Percentiles rank a stretch among this genome's conserved stretches.
Conservation (phyloP, 1,140 invertebrate species). For the Lethocerus indicus region DNA sequence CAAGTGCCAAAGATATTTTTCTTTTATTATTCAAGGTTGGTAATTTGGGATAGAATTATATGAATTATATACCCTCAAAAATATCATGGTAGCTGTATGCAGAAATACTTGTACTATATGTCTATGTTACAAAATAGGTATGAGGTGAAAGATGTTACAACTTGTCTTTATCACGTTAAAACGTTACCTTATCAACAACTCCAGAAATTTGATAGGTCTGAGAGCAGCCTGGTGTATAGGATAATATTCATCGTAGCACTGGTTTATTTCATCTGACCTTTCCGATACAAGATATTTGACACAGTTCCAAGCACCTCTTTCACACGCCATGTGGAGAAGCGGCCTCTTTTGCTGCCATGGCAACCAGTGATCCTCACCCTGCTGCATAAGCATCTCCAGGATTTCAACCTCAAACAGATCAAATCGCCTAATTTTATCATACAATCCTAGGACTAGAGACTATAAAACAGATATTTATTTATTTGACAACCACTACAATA, state of each 20-base stretch:
- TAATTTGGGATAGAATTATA: too few species aligned
- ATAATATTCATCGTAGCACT: slow-evolving; percentile 58
- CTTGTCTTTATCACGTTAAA: too few species aligned
- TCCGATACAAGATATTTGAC: slow-evolving; percentile 44
- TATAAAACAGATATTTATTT: too few species aligned
- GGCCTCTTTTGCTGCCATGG: slow-evolving; percentile 35
- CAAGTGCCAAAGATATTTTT: too few species aligned
- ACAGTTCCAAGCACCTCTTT: slow-evolving; percentile 50
- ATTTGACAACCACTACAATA: too few species aligned
- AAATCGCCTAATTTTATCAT: neutral
- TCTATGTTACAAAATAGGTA: too few species aligned
- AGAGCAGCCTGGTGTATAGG: slow-evolving; percentile 54
- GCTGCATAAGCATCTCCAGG: slow-evolving; percentile 42
- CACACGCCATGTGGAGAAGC: slow-evolving; percentile 45
- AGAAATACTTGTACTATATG: too few species aligned
- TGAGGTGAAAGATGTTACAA: too few species aligned
- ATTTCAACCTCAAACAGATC: slow-evolving; percentile 23
- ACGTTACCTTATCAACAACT: slow-evolving; percentile 39
- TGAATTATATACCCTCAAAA: too few species aligned
- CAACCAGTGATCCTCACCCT: slow-evolving; percentile 50
- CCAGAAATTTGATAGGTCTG: slow-evolving; percentile 46
- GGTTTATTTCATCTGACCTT: slow-evolving; percentile 50
- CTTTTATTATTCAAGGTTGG: too few species aligned
- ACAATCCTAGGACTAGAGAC: too few species aligned
- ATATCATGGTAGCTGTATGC: too few species aligned